Percentiles rank a stretch among this genome's conserved stretches.
These are phyloP conservation scores for Apistogramma diplotaenia DNA, from an alignment of 2,113 vertebrate species.

Conservation along the genomic window DNA sequence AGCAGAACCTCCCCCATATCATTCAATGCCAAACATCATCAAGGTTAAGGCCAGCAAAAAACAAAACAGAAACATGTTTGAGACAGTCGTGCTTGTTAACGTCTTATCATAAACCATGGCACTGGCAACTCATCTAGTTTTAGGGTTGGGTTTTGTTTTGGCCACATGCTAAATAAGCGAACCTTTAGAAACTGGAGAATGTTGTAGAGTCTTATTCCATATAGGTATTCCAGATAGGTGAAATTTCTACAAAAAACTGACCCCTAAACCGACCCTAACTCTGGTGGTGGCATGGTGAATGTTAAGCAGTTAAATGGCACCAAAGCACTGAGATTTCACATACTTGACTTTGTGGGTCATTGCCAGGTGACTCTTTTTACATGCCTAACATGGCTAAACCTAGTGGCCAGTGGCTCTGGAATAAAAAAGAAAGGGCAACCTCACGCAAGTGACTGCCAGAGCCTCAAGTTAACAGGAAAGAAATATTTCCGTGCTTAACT, in stretches of 20 bases:
- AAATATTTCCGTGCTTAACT: conserved; percentile 76
- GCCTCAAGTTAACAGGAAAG: conserved; percentile 76
- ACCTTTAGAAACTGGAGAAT: background rate
- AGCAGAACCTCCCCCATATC: too few species aligned
- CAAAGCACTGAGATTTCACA: background rate
- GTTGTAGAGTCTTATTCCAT: background rate
- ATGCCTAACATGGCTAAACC: conserved; percentile 20
- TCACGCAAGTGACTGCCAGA: conserved; percentile 66
- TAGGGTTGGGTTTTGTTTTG: background rate
- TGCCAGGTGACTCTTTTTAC: background rate
- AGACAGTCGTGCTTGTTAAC: background rate
- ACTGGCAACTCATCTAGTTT: background rate
- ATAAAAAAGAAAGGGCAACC: conserved; percentile 56
- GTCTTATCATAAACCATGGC: background rate
- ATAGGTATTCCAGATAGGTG: background rate
- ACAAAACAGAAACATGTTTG: background rate
- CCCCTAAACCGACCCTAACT: background rate
- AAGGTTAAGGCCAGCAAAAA: conserved; percentile 54
- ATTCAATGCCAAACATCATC: background rate
- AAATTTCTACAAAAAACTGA: background rate
- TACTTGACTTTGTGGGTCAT: conserved; percentile 13
- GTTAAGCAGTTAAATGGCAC: too few species aligned
- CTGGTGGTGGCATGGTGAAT: background rate
- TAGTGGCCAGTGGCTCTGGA: conserved; percentile 32
- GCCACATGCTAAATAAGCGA: background rate